These are phyloP conservation scores for Acanthosepion pharaonis DNA, from an alignment of 2,888 invertebrate species.

Conservation along the genomic window DNA sequence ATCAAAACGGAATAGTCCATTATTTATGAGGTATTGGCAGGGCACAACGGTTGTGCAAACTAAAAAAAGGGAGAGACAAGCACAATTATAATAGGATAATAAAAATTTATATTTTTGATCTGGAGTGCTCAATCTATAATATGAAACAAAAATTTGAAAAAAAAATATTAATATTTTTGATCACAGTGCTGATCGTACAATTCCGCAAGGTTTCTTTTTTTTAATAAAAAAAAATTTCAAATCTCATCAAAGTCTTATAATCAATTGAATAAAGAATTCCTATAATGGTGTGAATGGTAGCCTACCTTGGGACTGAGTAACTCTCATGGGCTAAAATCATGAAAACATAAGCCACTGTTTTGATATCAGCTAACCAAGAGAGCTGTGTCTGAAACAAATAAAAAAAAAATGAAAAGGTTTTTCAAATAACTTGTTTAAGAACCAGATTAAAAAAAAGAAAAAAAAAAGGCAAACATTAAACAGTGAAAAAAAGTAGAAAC, in stretches of 20 bases:
- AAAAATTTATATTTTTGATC: too few relatives aligned
- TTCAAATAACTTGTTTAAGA: background rate
- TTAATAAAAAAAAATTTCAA: background rate
- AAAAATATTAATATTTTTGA: too few relatives aligned
- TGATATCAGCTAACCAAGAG: slow-evolving; percentile 53
- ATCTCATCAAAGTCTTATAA: background rate
- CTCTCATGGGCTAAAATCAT: slow-evolving; percentile 69
- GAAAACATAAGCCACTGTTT: slow-evolving; percentile 62
- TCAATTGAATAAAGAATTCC: background rate
- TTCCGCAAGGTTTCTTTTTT: background rate
- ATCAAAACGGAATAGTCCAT: too few relatives aligned
- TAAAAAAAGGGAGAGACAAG: too few relatives aligned
- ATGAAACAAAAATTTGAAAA: too few relatives aligned
- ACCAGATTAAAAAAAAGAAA: background rate
- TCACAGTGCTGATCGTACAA: too few relatives aligned
- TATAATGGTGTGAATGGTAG: background rate
- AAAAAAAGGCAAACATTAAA: too few relatives aligned
- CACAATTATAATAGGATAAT: too few relatives aligned
- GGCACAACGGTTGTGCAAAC: too few relatives aligned
- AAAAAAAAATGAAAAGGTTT: background rate
- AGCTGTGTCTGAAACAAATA: slow-evolving; percentile 42
- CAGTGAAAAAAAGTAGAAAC: too few relatives aligned
- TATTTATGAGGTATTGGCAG: too few relatives aligned
- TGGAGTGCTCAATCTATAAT: too few relatives aligned
- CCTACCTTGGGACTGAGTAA: slow-evolving; percentile 64